Conservation (phyloP, 2,888 invertebrate species). For the Oscheius sp. region DNA sequence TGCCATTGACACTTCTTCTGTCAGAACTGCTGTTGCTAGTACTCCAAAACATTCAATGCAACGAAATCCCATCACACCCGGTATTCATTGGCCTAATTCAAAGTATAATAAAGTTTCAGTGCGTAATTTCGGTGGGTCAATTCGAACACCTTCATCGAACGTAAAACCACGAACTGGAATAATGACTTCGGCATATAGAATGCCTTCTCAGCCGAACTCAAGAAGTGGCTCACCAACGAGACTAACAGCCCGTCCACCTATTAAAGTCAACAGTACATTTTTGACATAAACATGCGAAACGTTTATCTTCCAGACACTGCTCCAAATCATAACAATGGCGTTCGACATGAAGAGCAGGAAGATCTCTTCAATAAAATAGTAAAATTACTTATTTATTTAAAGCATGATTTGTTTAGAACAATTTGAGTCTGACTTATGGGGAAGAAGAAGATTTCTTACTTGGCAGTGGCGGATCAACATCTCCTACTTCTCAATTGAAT, state of each 20-base stretch:
- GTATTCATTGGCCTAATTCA: no score
- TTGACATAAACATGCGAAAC: background rate
- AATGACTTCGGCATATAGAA: no score
- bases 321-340: slow-evolving; percentile 4
- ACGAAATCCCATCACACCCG: background rate
- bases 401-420: slow-evolving; percentile 23
- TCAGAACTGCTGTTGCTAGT: background rate
- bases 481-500: slow-evolving; percentile 2
- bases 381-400: background rate
- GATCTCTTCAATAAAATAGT: slow-evolving; percentile 26
- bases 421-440: slow-evolving; percentile 28
- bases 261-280: background rate
- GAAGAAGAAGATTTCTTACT: slow-evolving; percentile 31
- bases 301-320: background rate
- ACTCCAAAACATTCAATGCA: background rate
- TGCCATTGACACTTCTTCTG: slow-evolving; percentile 27
- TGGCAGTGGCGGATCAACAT: background rate
- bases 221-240: slow-evolving; percentile 10
- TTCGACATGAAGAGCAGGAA: slow-evolving; percentile 4
- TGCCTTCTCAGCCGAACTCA: slow-evolving; percentile 11
- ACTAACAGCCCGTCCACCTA: background rate
- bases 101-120: background rate
- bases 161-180: no score
- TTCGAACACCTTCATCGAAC: background rate
- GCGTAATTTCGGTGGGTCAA: background rate